Evolutionary conservation across 2,888 invertebrate genomes (phyloP).

Genomic region (Alloplasta piceator): DNA sequence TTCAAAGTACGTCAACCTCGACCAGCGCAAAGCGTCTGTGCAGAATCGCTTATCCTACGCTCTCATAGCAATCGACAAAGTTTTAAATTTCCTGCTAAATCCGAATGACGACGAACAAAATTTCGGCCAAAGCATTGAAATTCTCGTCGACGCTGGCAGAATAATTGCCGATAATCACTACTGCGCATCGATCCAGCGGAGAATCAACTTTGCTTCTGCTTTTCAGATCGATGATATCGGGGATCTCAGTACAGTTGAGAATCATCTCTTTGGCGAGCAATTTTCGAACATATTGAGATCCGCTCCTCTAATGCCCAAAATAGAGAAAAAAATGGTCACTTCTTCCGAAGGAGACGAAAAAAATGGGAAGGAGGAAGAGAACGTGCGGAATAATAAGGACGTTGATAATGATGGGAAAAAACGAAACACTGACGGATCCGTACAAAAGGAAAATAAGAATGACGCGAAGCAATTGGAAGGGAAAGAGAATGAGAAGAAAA

Average conservation of each 20-base stretch:
- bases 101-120: not conserved
- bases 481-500: not conserved
- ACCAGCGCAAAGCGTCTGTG: too few relatives aligned
- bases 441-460: not conserved
- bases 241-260: not conserved
- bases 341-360: not conserved
- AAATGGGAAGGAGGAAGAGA: not conserved
- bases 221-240: not conserved
- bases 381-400: not conserved
- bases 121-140: not conserved
- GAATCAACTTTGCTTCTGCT: not conserved
- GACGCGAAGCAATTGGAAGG: not conserved
- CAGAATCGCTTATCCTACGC: too few relatives aligned
- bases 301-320: not conserved
- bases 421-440: not conserved
- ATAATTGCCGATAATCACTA: constrained; percentile 5
- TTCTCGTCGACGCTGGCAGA: not conserved
- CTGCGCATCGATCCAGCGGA: not conserved
- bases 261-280: not conserved
- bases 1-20: too few relatives aligned
- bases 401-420: not conserved
- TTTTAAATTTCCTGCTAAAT: not conserved
- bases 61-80: too few relatives aligned
- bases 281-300: not conserved
- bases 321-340: too few relatives aligned